Evolutionary conservation across 2,113 vertebrate species (phyloP).

Genomic region (Sinocyclocheilus anophthalmus): DNA sequence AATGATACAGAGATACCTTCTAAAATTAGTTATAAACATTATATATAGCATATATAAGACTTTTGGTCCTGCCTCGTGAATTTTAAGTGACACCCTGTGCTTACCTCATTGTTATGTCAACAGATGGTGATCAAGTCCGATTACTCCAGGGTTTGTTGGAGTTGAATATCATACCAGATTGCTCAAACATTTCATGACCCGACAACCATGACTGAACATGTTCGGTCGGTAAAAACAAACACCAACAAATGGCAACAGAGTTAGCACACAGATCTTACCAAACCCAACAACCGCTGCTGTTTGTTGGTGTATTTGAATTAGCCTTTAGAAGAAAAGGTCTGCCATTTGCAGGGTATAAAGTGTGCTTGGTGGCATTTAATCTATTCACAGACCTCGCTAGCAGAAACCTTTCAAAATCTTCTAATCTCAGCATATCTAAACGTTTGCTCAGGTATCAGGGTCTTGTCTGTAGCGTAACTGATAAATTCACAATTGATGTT

Average conservation of each 20-base stretch:
- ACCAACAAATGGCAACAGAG: neutral
- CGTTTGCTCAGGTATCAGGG: neutral
- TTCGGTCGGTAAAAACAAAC: neutral
- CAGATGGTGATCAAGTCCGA: neutral
- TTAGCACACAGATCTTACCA: neutral
- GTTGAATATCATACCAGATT: neutral
- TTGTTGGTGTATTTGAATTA: neutral
- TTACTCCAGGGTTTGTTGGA: neutral
- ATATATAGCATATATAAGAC: neutral
- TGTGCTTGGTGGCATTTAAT: neutral
- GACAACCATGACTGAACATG: neutral
- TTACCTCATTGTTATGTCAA: neutral
- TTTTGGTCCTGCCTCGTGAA: neutral
- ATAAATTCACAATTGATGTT: neutral
- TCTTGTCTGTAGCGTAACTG: neutral
- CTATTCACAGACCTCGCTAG: neutral
- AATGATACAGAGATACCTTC: neutral
- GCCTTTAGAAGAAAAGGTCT: neutral
- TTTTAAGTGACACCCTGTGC: neutral
- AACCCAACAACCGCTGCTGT: neutral
- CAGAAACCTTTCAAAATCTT: neutral
- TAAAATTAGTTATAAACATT: neutral
- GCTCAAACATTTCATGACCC: neutral
- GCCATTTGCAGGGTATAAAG: neutral
- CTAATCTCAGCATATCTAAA: neutral